A percentile compares a stretch with the other conserved stretches of the same genome.
Conservation (phyloP, 1,140 invertebrate genomes). For the Neodiprion virginianus region DNA sequence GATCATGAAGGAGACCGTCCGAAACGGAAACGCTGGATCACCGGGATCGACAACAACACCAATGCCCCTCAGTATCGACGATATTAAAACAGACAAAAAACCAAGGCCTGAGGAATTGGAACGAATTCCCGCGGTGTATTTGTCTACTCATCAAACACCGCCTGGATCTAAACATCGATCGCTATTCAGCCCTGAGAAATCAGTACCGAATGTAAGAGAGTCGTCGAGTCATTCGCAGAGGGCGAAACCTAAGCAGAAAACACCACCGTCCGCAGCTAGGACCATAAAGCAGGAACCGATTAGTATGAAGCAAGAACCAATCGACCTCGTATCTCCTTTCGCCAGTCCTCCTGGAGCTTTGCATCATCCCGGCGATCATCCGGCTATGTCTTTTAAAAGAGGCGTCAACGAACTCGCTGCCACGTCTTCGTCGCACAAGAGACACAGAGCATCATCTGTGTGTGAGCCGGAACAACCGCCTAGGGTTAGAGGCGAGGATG, state of each 20-base stretch:
- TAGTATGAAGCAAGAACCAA: slow-evolving; percentile 31
- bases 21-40: slow-evolving; percentile 46
- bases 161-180: slow-evolving; percentile 46
- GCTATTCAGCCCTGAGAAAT: slow-evolving; percentile 65
- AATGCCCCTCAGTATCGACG: slow-evolving; percentile 39
- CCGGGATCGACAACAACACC: slow-evolving; percentile 27
- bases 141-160: slow-evolving; percentile 31
- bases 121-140: slow-evolving; percentile 23
- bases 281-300: slow-evolving; percentile 39
- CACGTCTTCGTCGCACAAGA: slow-evolving; percentile 31
- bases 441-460: slow-evolving; percentile 42
- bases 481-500: slow-evolving; percentile 37
- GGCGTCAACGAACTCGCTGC: slow-evolving; percentile 27
- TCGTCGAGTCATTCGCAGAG: slow-evolving; percentile 35
- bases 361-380: slow-evolving; percentile 17
- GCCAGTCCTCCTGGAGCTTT: slow-evolving; percentile 32
- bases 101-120: slow-evolving; percentile 31
- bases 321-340: slow-evolving; percentile 45
- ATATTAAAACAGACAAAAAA: slow-evolving; percentile 41
- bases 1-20: slow-evolving; percentile 45
- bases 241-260: slow-evolving; percentile 49
- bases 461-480: slow-evolving; percentile 48
- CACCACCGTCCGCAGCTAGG: slow-evolving; percentile 40
- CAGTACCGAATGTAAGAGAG: slow-evolving; percentile 43
- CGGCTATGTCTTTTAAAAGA: slow-evolving; percentile 28